These are phyloP conservation scores for Pogonognathellus flavescens DNA, from an alignment of 1,140 invertebrate genomes.

Conservation along the genomic window DNA sequence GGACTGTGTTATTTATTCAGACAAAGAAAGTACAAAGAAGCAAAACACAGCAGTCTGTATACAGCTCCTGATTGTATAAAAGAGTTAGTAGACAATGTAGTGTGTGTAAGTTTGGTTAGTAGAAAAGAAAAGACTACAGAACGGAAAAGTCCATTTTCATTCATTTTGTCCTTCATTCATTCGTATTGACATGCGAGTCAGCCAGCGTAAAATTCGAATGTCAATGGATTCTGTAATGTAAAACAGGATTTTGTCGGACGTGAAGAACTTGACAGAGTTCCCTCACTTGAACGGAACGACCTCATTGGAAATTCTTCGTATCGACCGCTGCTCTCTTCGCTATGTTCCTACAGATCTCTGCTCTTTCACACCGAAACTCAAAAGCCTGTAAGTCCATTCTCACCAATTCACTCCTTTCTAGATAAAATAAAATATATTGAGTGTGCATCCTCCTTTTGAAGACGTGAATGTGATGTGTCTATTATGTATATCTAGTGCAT, in stretches of 20 bases:
- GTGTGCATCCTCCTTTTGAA: not conserved
- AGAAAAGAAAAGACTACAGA: not conserved
- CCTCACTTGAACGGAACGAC: constrained; percentile 84
- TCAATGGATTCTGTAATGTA: constrained; percentile 63
- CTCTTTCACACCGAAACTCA: constrained; percentile 80
- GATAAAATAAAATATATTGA: constrained; percentile 31
- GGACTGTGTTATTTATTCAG: not conserved
- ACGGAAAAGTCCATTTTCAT: constrained; percentile 49
- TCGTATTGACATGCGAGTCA: constrained; percentile 33
- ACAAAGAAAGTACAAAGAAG: not conserved
- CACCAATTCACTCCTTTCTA: constrained; percentile 11
- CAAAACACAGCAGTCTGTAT: not conserved
- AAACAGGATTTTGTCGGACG: constrained; percentile 85
- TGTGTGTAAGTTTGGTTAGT: not conserved
- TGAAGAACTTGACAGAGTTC: constrained; percentile 82
- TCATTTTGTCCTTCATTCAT: constrained; percentile 32
- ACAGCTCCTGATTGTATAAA: too few species aligned
- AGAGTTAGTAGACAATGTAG: not conserved
- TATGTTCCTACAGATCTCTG: constrained; percentile 83
- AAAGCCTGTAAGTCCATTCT: constrained; percentile 83
- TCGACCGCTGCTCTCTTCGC: constrained; percentile 84
- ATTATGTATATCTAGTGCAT: not conserved
- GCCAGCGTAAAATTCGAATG: constrained; percentile 48
- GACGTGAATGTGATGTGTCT: not conserved
- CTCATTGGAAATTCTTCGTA: constrained; percentile 82